Percentiles rank a stretch among this genome's conserved stretches.
Conservation (phyloP, 2,888 invertebrate genomes). For the Drosophila pegasa region DNA sequence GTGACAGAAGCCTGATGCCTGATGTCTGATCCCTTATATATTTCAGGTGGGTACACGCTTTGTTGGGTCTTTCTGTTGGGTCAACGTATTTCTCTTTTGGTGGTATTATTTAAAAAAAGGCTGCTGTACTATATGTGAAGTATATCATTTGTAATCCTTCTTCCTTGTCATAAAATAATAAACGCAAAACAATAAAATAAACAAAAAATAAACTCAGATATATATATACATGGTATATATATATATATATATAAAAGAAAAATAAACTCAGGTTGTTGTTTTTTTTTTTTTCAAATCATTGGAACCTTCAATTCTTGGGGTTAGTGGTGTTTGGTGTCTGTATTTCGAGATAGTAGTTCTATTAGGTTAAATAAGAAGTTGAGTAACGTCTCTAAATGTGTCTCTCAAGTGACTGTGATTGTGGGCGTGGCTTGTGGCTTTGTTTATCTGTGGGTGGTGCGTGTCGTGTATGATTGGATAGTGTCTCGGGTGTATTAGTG, state of each 20-base stretch:
- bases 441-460: conserved; percentile 30
- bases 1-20: conserved; percentile 12
- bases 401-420: conserved; percentile 47
- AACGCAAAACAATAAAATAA: conserved; percentile 50
- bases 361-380: conserved; percentile 5
- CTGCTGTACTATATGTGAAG: conserved; percentile 83
- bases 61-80: conserved; percentile 19
- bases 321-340: conserved; percentile 15
- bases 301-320: conserved; percentile 23
- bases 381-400: conserved; percentile 24
- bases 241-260: conserved; percentile 3
- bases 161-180: conserved; percentile 44
- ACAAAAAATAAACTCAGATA: conserved; percentile 38
- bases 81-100: conserved; percentile 25
- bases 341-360: conserved; percentile 11
- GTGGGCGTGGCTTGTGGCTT: conserved; percentile 29
- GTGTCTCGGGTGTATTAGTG: conserved; percentile 26
- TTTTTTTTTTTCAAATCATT: conserved; percentile 21
- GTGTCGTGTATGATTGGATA: conserved; percentile 30
- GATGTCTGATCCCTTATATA: conserved; percentile 15
- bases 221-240: not conserved
- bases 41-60: conserved; percentile 23
- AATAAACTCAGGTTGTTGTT: conserved; percentile 12
- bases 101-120: conserved; percentile 79
- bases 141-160: conserved; percentile 78